Evolutionary conservation across 2,113 vertebrate genomes (phyloP), one percentile per base, ranked within the genome.

Genomic region (Hiodon alosoides): DNA sequence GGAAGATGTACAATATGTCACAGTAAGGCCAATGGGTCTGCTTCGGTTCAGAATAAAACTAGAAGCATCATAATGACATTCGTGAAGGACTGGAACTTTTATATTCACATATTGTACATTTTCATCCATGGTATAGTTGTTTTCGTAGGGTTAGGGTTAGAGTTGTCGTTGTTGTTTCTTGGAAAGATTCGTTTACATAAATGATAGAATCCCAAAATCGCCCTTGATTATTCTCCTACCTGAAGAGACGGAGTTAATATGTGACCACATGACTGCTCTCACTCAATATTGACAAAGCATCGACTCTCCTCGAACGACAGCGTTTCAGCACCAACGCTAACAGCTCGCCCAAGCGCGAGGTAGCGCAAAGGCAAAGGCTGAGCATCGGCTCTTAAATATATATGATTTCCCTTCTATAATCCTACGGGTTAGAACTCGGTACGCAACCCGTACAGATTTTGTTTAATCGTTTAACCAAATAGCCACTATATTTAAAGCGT

Each of bases 301-400:
- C 64, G 59, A 77, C 73, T 67, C 54, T 9, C 54, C 17, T 47
- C 31, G 54, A 47, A 74, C 17, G 60, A 66, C 52, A 66, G 48
- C 58, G 6, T 77, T 31, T 77, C 86, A 88, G 88, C 80, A 87
- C 87, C 84, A 76, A 48, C 84, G 84, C 82, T 83, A 87, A 84
- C 81, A 17, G 68, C 75, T 3, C 48, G 59, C 5, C 46, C 47
- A n/a, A 10, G 67, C 71, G 62, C 53, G 13, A 51, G 55, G 54
- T 8, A 53, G 59, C 11, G 7, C 48, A 16, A 5, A 66, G 61
- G 48, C 67, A 9, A 2, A 10, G 67, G 67, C 5, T 51, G 50
- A 7, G 6, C 46, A 10, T 11, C 46, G 54, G 58, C 7, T 72
- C 59, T 51, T 72, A 14, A 50, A 52, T 50, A 72, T 60, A 54